Conservation (phyloP, 2,113 vertebrate species). For the Eleginops maclovinus region DNA sequence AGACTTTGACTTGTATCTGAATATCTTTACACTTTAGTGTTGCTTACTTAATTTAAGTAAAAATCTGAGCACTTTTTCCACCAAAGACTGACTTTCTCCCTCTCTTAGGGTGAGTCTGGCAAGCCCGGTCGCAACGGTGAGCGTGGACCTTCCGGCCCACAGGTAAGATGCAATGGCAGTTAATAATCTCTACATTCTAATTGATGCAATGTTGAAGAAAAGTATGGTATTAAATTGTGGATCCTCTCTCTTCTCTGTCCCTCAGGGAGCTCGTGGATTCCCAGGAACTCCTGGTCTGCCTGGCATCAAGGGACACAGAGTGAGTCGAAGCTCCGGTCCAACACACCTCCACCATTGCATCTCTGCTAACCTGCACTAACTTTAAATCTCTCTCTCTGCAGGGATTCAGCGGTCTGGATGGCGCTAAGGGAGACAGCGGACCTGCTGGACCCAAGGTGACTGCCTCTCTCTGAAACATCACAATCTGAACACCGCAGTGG, state of each 20-base stretch:
- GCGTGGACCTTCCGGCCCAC: constrained; percentile 93
- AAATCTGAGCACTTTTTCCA: too few relatives aligned
- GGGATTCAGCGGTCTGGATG: constrained; percentile 98
- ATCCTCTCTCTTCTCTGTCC: background rate
- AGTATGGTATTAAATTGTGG: background rate
- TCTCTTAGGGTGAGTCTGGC: constrained; percentile 93
- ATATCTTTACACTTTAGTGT: too few relatives aligned
- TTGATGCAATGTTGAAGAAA: background rate
- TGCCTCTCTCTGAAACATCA: background rate
- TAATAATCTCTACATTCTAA: too few relatives aligned
- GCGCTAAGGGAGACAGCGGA: constrained; percentile 94
- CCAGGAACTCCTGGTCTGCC: constrained; percentile 97
- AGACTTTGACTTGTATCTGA: too few relatives aligned
- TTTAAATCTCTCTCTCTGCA: constrained; percentile 59
- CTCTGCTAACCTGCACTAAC: background rate
- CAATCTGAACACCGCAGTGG: background rate
- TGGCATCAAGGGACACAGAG: constrained; percentile 99
- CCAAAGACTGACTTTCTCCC: too few relatives aligned
- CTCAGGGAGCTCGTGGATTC: constrained; percentile 95
- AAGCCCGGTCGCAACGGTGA: constrained; percentile 94
- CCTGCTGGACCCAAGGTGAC: constrained; percentile 96
- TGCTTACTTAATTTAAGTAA: too few relatives aligned
- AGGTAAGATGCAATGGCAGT: constrained; percentile 84
- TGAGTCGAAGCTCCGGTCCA: constrained; percentile 79
- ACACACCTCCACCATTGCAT: background rate